These are phyloP conservation scores for Oophaga pumilio DNA, from an alignment of 2,113 vertebrate genomes.

Conservation along the genomic window DNA sequence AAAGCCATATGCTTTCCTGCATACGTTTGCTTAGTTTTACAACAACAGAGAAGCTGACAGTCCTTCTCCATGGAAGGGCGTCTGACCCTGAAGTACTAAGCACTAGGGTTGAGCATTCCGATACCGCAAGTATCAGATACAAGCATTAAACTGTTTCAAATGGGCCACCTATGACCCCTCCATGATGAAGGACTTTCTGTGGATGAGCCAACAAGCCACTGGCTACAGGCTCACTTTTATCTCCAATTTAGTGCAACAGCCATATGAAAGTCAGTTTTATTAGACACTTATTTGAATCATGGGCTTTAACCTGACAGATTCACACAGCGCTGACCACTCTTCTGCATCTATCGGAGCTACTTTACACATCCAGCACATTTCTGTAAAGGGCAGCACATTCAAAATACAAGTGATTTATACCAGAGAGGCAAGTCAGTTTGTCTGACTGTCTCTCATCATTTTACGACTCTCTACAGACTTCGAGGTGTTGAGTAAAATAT, in stretches of 20 bases:
- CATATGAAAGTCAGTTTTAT: constrained; percentile 48
- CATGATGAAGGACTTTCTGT: constrained; percentile 20
- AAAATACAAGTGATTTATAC: constrained; percentile 19
- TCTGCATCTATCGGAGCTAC: constrained; percentile 21
- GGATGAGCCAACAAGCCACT: not conserved
- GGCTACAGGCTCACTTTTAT: constrained; percentile 8
- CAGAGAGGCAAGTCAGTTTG: constrained; percentile 23
- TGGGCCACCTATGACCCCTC: constrained; percentile 5
- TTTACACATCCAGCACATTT: constrained; percentile 27
- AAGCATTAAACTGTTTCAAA: constrained; percentile 18
- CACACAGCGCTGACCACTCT: not conserved
- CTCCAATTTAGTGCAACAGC: constrained; percentile 45
- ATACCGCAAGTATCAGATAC: too few relatives aligned
- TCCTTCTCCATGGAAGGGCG: not conserved
- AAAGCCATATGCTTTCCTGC: not conserved
- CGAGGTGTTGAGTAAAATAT: not conserved
- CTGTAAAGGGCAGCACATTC: constrained; percentile 11
- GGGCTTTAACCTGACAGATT: constrained; percentile 3
- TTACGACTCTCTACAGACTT: constrained; percentile 44
- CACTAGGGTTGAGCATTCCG: too few relatives aligned
- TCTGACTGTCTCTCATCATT: constrained; percentile 31
- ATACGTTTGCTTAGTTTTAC: not conserved
- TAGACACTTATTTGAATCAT: constrained; percentile 50
- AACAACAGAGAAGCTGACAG: not conserved
- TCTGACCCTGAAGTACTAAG: not conserved